Base-by-base conservation (phyloP, 2,113 vertebrate species). In the Paramisgurnus dabryanus region DNA sequence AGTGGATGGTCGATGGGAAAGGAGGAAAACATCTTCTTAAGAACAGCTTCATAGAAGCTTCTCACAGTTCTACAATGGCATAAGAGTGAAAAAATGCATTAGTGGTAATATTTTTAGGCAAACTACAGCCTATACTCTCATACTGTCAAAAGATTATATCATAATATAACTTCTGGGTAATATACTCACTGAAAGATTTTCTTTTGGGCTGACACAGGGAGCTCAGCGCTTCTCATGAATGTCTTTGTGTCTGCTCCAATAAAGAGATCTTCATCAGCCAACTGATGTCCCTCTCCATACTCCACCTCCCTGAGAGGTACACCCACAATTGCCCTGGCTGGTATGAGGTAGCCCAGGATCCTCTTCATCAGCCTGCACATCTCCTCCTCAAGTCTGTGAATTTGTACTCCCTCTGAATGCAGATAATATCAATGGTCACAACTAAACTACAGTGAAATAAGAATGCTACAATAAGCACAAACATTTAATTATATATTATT, bases 61-160 rank as follows among this genome's bases (percentile, higher is more conserved):
- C 71, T 75, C 63, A 81, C 79, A 47, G 79, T 75, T 65, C 69
- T 73, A 80, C 73, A 47, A 67, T n/a, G 74, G 69, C 40, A 50
- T 47, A 34, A 11, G 41, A 69, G 40, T 47, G 45, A 61, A 63
- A 63, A 63, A 22, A 63, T 34, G 10, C 8, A 63, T 74, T 66
- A n/a, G 60, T 50, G 63, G 43, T 58, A 27, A 76, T 76, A 39
- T 64, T 65, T 76, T 61, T 76, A 64, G 41, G n/a, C 60, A 49
- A 17, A 75, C 7, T 57, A 61, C 58, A 58, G 15, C 55, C n/a
- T 41, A 60, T 75, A 61, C 27, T 75, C n/a, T 60, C 41, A 53
- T 75, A 75, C 41, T 73, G n/a, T 41, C 50, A 67, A 13, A 55
- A 53, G 57, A 75, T 81, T 39, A 53, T 34, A 63, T 53, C 12